phyloP scores from a whole-genome alignment of 2,888 invertebrate genomes.

The Scaptomyza tumidula region DNA sequence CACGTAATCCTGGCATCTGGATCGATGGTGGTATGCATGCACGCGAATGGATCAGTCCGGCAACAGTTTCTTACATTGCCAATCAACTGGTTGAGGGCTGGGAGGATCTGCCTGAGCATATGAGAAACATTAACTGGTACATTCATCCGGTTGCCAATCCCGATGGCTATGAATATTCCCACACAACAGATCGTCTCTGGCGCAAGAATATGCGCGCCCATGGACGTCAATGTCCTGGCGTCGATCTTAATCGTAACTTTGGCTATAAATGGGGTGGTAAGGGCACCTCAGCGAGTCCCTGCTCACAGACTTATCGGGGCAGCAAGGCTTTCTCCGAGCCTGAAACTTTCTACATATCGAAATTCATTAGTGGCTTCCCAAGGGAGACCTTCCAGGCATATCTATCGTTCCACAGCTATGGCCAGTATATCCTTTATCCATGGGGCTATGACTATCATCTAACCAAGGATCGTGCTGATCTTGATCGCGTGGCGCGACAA shows the following conservation, averaged over 20 bases:
- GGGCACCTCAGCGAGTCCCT: slow-evolving; percentile 93
- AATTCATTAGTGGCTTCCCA: slow-evolving; percentile 85
- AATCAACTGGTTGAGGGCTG: slow-evolving; percentile 89
- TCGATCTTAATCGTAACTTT: slow-evolving; percentile 94
- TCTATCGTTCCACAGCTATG: slow-evolving; percentile 93
- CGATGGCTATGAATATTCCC: slow-evolving; percentile 95
- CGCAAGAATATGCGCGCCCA: slow-evolving; percentile 89
- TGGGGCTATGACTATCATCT: slow-evolving; percentile 93
- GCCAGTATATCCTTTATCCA: slow-evolving; percentile 93
- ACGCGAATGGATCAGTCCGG: slow-evolving; percentile 95
- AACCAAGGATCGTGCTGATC: slow-evolving; percentile 89
- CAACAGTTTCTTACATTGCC: slow-evolving; percentile 91
- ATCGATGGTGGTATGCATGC: slow-evolving; percentile 93
- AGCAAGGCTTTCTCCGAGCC: slow-evolving; percentile 93
- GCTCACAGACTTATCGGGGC: slow-evolving; percentile 93
- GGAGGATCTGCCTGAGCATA: slow-evolving; percentile 87
- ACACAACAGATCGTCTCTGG: slow-evolving; percentile 92
- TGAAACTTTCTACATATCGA: slow-evolving; percentile 90
- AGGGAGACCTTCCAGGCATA: slow-evolving; percentile 88
- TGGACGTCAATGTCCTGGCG: slow-evolving; percentile 88
- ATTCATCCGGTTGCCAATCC: slow-evolving; percentile 91
- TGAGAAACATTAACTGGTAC: slow-evolving; percentile 93
- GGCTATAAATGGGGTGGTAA: slow-evolving; percentile 94
- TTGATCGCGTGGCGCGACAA: slow-evolving; percentile 89
- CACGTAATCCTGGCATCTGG: slow-evolving; percentile 88